Percentiles rank a stretch among this genome's conserved stretches.
These are phyloP conservation scores for Oligia fasciuncula DNA, from an alignment of 2,888 invertebrate genomes.

Conservation along the genomic window DNA sequence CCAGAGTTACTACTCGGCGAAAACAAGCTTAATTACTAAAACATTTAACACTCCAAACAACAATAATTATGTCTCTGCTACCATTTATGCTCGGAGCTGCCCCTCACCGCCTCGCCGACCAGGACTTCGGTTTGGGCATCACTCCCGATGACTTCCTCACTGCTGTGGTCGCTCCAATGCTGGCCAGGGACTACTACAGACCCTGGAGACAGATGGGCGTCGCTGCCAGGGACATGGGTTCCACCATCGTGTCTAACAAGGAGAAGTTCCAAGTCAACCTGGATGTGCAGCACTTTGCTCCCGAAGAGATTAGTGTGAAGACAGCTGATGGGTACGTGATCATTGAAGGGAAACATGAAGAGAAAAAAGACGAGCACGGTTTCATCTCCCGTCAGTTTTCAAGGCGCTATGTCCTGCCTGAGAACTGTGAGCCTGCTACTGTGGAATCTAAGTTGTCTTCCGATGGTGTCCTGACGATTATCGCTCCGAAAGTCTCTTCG, in stretches of 20 bases:
- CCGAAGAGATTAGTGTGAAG: slow-evolving; percentile 93
- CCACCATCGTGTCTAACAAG: slow-evolving; percentile 86
- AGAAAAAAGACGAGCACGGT: slow-evolving; percentile 93
- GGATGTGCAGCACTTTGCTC: slow-evolving; percentile 93
- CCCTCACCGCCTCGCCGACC: slow-evolving; percentile 80
- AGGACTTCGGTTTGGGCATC: slow-evolving; percentile 84
- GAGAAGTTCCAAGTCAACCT: slow-evolving; percentile 91
- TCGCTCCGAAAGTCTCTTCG: slow-evolving; percentile 87
- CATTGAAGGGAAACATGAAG: slow-evolving; percentile 94
- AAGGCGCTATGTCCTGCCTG: slow-evolving; percentile 92
- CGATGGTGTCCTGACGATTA: slow-evolving; percentile 93
- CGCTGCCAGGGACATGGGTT: slow-evolving; percentile 83
- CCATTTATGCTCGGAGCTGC: slow-evolving; percentile 72
- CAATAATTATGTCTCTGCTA: slow-evolving; percentile 73
- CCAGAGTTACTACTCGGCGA: slow-evolving; percentile 50
- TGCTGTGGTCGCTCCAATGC: slow-evolving; percentile 33
- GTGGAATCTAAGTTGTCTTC: slow-evolving; percentile 93
- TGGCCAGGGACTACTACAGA: slow-evolving; percentile 36
- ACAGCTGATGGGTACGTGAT: slow-evolving; percentile 92
- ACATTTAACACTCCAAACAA: slow-evolving; percentile 19
- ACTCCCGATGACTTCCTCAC: slow-evolving; percentile 83
- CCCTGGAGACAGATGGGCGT: slow-evolving; percentile 78
- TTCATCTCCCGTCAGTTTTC: slow-evolving; percentile 92
- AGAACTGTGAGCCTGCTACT: slow-evolving; percentile 91
- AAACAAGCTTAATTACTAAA: slow-evolving; percentile 45